Evolutionary conservation across 2,113 vertebrate genomes (phyloP).

Genomic region (Xiphophorus maculatus): DNA sequence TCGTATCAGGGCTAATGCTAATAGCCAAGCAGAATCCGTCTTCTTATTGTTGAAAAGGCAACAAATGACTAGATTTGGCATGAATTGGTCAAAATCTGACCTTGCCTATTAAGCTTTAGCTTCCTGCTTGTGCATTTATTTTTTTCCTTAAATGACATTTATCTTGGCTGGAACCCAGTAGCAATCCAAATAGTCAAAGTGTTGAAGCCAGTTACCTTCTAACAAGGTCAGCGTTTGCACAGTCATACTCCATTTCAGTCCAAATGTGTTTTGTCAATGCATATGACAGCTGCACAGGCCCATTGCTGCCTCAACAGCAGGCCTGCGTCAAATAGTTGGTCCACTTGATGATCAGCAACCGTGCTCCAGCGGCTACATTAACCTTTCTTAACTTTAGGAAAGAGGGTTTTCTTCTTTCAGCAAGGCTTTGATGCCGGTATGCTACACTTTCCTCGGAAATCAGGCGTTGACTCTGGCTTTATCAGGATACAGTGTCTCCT

Average conservation of each 20-base stretch:
- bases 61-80: no score
- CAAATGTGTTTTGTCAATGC: slow-evolving; percentile 47
- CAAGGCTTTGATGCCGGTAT: slow-evolving; percentile 49
- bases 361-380: slow-evolving; percentile 61
- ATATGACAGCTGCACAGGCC: slow-evolving; percentile 32
- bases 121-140: slow-evolving; percentile 36
- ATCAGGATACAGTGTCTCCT: slow-evolving; percentile 61
- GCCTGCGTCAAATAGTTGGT: slow-evolving; percentile 33
- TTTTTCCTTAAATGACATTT: slow-evolving; percentile 16
- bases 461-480: slow-evolving; percentile 54
- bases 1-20: not conserved
- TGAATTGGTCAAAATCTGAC: slow-evolving; percentile 39
- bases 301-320: slow-evolving; percentile 42
- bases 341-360: slow-evolving; percentile 61
- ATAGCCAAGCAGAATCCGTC: not conserved
- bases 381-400: slow-evolving; percentile 66
- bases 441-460: slow-evolving; percentile 53
- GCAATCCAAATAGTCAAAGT: slow-evolving; percentile 32
- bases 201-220: slow-evolving; percentile 33
- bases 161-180: not conserved
- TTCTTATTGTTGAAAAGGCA: not conserved
- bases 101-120: slow-evolving; percentile 23
- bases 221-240: slow-evolving; percentile 17
- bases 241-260: slow-evolving; percentile 34
- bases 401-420: slow-evolving; percentile 27